phyloP scores from a whole-genome alignment of 2,797 vertebrate genomes.

The Crocidura indochinensis region DNA sequence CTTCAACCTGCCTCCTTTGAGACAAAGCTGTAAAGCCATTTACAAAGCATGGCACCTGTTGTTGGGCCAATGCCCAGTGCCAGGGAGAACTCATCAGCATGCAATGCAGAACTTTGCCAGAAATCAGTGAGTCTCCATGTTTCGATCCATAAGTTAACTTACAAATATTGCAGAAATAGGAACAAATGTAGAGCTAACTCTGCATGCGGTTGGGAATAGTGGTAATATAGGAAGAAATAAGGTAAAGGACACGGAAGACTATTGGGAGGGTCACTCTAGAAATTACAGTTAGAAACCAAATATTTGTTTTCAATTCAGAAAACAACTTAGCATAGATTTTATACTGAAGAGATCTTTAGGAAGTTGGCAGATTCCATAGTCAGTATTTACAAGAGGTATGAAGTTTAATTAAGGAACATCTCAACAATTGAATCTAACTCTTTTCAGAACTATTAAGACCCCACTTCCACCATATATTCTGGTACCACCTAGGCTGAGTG shows the following conservation, averaged over 20 bases:
- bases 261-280: neutral
- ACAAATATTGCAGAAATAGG: constrained; percentile 71
- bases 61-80: neutral
- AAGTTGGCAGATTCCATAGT: neutral
- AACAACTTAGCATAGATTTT: neutral
- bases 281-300: neutral
- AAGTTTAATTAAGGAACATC: neutral
- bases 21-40: constrained; percentile 46
- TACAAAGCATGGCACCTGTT: constrained; percentile 70
- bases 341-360: neutral
- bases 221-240: neutral
- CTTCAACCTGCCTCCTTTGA: constrained; percentile 54
- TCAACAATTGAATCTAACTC: neutral
- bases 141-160: constrained; percentile 59
- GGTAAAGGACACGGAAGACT: constrained; percentile 38
- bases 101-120: constrained; percentile 29
- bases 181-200: constrained; percentile 71
- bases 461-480: neutral
- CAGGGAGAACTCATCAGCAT: constrained; percentile 9
- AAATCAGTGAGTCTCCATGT: neutral
- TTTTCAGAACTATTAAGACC: neutral
- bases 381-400: neutral
- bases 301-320: neutral
- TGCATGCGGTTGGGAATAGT: neutral
- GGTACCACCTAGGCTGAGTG: neutral